Percentiles rank a stretch among this genome's conserved stretches.
These are phyloP conservation scores for Syndactyla subalaris DNA, from an alignment of 2,797 vertebrate genomes.

Conservation along the genomic window DNA sequence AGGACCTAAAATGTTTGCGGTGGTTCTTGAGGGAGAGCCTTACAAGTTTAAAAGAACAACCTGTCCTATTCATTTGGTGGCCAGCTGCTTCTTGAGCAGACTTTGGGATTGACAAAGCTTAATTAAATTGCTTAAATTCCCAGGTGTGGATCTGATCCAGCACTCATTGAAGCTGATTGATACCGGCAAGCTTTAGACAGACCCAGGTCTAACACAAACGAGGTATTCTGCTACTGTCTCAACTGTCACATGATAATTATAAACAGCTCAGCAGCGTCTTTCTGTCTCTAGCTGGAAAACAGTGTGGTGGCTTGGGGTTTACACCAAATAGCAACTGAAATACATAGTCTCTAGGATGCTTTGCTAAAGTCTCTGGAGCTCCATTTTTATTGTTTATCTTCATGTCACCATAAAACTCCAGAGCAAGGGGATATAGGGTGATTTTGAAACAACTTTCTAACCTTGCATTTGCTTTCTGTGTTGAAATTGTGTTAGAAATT, in stretches of 20 bases:
- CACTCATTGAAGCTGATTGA: background rate
- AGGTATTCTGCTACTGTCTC: background rate
- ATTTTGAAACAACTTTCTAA: background rate
- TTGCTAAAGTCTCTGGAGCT: background rate
- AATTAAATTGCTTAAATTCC: constrained; percentile 36
- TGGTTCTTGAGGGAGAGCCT: background rate
- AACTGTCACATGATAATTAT: background rate
- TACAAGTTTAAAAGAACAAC: constrained; percentile 9
- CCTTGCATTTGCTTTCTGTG: background rate
- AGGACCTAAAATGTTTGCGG: background rate
- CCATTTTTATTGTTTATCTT: background rate
- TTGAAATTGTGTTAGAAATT: background rate
- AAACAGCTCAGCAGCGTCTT: background rate
- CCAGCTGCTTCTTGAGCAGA: constrained; percentile 10
- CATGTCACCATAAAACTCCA: background rate
- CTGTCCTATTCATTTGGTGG: constrained; percentile 2
- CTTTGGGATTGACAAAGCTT: constrained; percentile 4
- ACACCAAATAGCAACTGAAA: background rate
- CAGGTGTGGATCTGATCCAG: background rate
- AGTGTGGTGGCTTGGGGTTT: background rate
- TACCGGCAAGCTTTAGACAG: background rate
- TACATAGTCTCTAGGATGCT: background rate
- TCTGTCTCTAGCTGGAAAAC: background rate
- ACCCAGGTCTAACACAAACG: background rate
- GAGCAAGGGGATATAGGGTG: background rate